These are phyloP conservation scores for Nematolebias whitei DNA, from an alignment of 2,113 vertebrate genomes.

Conservation along the genomic window DNA sequence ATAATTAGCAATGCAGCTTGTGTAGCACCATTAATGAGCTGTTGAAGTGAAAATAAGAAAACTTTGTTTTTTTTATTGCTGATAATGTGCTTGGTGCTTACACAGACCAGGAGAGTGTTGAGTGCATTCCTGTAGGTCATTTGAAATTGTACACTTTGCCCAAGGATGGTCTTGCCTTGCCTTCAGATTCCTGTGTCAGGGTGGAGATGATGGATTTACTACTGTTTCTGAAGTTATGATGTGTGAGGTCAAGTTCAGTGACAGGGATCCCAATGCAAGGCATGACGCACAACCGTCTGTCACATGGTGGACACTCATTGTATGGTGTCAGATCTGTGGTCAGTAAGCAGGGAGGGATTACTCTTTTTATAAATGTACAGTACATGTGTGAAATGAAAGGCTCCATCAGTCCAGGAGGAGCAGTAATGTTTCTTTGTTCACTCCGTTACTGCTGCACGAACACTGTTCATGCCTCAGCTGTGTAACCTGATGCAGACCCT, in stretches of 20 bases:
- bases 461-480: slow-evolving; percentile 33
- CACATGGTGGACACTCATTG: slow-evolving; percentile 25
- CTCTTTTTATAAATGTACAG: background rate
- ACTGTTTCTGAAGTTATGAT: slow-evolving; percentile 29
- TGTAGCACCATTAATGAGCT: slow-evolving; percentile 17
- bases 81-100: background rate
- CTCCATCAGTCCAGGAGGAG: slow-evolving; percentile 6
- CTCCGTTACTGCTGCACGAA: slow-evolving; percentile 49
- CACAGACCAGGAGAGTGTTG: background rate
- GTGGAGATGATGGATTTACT: slow-evolving; percentile 39
- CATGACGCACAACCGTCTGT: background rate
- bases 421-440: slow-evolving; percentile 27
- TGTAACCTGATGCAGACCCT: slow-evolving; percentile 61
- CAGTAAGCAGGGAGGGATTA: background rate
- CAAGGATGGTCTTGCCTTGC: slow-evolving; percentile 45
- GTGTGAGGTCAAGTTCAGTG: slow-evolving; percentile 32
- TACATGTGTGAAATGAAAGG: background rate
- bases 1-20: slow-evolving; percentile 1
- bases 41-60: background rate
- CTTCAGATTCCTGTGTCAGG: slow-evolving; percentile 15
- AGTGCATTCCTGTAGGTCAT: slow-evolving; percentile 8
- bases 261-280: slow-evolving; percentile 24
- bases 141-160: slow-evolving; percentile 38
- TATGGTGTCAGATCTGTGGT: background rate
- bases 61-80: slow-evolving; percentile 12